Evolutionary conservation across 2,113 vertebrate genomes (phyloP).

Genomic region (Atractosteus spatula): DNA sequence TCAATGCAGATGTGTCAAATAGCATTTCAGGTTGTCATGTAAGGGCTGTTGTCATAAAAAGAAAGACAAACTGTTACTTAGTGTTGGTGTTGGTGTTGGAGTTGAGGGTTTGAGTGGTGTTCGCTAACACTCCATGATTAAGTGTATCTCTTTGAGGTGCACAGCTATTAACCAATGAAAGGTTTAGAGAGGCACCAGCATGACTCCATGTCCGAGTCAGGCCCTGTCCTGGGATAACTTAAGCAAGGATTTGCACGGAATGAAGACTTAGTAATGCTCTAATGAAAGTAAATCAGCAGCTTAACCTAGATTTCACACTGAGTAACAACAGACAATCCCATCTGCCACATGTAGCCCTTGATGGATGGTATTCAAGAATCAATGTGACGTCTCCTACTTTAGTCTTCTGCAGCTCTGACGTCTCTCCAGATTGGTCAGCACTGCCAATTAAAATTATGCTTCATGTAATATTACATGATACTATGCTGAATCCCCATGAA

Average conservation of each 20-base stretch:
- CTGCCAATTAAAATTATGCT: too few species aligned
- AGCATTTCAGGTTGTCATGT: too few species aligned
- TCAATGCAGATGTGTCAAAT: too few species aligned
- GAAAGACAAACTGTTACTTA: constrained; percentile 58
- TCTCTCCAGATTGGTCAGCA: too few species aligned
- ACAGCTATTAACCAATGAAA: constrained; percentile 44
- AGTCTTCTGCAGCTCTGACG: too few species aligned
- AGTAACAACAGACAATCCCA: constrained; percentile 38
- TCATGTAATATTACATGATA: too few species aligned
- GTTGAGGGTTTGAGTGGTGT: too few species aligned
- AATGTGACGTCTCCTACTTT: too few species aligned
- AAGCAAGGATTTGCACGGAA: constrained; percentile 32
- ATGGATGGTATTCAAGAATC: too few species aligned
- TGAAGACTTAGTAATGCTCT: constrained; percentile 15
- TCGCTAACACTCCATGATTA: constrained; percentile 43
- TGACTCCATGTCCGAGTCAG: constrained; percentile 16
- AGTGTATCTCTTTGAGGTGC: constrained; percentile 30
- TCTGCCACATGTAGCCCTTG: constrained; percentile 47
- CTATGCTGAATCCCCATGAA: too few species aligned
- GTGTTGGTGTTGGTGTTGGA: constrained; percentile 31
- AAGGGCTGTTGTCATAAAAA: neutral
- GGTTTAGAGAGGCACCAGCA: constrained; percentile 20
- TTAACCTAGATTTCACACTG: constrained; percentile 52
- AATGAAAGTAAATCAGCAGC: constrained; percentile 65
- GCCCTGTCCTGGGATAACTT: constrained; percentile 24